phyloP scores from a whole-genome alignment of 2,888 invertebrate species.

The Tipula vernalis region DNA sequence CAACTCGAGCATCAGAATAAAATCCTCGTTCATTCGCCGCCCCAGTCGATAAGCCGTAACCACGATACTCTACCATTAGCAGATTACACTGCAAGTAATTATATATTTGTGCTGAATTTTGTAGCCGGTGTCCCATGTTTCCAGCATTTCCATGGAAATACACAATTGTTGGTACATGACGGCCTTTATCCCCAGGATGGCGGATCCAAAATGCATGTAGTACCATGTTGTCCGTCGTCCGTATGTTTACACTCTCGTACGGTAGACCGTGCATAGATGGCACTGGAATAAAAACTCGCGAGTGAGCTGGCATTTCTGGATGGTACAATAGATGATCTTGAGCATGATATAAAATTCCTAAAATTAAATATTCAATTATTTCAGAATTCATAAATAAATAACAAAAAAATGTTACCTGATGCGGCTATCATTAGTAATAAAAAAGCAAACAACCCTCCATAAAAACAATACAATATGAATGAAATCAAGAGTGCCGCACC shows the following conservation, averaged over 20 bases:
- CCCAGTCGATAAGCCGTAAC: conserved; percentile 87
- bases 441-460: conserved; percentile 63
- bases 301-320: conserved; percentile 80
- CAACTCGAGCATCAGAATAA: conserved; percentile 76
- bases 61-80: conserved; percentile 87
- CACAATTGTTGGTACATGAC: conserved; percentile 67
- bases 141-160: conserved; percentile 96
- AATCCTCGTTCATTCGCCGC: conserved; percentile 77
- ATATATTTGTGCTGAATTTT: conserved; percentile 78
- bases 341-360: conserved; percentile 71
- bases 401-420: conserved; percentile 43
- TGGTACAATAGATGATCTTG: conserved; percentile 81
- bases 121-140: conserved; percentile 84
- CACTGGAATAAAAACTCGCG: conserved; percentile 74
- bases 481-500: conserved; percentile 60
- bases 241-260: conserved; percentile 69
- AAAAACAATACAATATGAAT: conserved; percentile 69
- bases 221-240: conserved; percentile 61
- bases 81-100: conserved; percentile 73
- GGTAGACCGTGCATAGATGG: conserved; percentile 78
- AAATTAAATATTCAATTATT: conserved; percentile 19
- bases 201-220: conserved; percentile 73
- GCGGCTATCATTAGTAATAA: conserved; percentile 54
- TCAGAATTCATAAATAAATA: neutral
- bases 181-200: conserved; percentile 53